A percentile compares a stretch with the other conserved stretches of the same genome.
Conservation (phyloP, 2,113 vertebrate species). For the Conger conger region DNA sequence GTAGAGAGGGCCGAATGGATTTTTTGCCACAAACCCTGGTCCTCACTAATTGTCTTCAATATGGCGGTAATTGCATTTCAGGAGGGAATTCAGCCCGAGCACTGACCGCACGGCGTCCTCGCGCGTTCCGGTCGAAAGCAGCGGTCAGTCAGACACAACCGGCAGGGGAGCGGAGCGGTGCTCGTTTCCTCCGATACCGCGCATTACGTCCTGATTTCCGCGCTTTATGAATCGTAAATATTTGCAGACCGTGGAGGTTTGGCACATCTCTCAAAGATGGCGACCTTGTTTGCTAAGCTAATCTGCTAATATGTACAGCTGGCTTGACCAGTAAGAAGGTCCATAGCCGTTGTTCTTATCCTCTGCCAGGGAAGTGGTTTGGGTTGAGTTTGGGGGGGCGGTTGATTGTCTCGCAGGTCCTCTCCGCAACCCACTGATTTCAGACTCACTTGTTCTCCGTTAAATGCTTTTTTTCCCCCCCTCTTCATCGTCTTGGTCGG, state of each 20-base stretch:
- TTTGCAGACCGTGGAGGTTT: not conserved
- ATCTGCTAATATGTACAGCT: not conserved
- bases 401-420: not conserved
- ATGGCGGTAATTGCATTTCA: constrained; percentile 22
- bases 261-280: not conserved
- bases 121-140: not conserved
- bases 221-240: not conserved
- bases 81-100: not conserved
- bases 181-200: not conserved
- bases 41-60: constrained; percentile 13
- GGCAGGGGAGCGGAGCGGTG: not conserved
- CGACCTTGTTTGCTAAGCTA: not conserved
- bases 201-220: not conserved
- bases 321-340: not conserved
- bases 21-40: not conserved
- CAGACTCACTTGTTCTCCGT: constrained; percentile 21
- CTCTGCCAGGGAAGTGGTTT: not conserved
- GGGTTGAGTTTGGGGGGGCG: not conserved
- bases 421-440: constrained; percentile 20
- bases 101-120: not conserved
- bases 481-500: constrained; percentile 27
- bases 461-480: constrained; percentile 30
- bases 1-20: constrained; percentile 9
- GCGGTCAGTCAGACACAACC: not conserved
- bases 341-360: not conserved